Evolutionary conservation across 2,113 vertebrate genomes (phyloP), one percentile per base, ranked within the genome.

Genomic region (Prunella himalayana): DNA sequence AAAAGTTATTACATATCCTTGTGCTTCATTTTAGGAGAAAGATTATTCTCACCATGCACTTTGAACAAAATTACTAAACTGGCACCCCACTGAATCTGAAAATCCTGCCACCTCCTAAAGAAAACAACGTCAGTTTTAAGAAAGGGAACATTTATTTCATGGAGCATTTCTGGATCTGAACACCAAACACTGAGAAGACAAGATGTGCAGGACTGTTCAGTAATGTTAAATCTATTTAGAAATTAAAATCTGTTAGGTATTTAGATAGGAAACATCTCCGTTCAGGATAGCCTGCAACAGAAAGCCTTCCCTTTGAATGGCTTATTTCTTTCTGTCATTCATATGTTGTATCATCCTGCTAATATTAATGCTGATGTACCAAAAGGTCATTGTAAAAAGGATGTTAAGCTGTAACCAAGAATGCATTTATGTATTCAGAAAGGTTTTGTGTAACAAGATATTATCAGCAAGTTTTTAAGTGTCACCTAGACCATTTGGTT

Each of bases 1-100:
- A 98, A 98, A 98, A 98, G 97, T 98, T 98, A 98, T 98, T 98
- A 98, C 97, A 98, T 98, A 98, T 98, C 97, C 92, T 97, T 96
- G 97, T 94, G 97, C 96, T 98, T 98, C 97, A 97, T 98, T 98
- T 98, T 98, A 96, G 95, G 96, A 98, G 91, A 98, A 85, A 98
- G 97, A 98, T 98, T 98, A 98, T 98, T 98, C 98, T 98, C 98
- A 97, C 98, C 98, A 98, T 98, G 98, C 95, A 98, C 82, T 97
- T 91, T 92, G 97, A 98, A 97, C 95, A 98, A 98, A 98, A 98
- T 98, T 98, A 98, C 98, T 92, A 97, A 97, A 93, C 95, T 96
- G 98, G 98, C 98, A 97, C 98, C 97, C 98, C 96, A 97, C 96
- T 98, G 97, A 95, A 98, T 94, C 65, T 93, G 93, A 97, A 97